phyloP scores from a whole-genome alignment of 1,140 invertebrate genomes.

The Penaeus japonicus region DNA sequence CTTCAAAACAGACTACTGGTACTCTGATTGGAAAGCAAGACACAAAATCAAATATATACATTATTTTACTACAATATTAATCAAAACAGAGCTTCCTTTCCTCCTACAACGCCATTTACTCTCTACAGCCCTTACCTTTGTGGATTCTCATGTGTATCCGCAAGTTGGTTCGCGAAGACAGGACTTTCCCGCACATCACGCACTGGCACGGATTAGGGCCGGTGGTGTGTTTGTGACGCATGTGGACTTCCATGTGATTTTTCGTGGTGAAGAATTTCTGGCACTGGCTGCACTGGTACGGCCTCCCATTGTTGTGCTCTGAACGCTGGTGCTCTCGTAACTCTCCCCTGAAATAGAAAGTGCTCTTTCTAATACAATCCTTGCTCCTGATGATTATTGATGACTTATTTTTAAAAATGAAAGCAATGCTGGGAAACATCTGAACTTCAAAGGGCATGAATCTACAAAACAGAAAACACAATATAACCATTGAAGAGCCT shows the following conservation, averaged over 20 bases:
- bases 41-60: not conserved
- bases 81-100: not conserved
- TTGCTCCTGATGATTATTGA: no score
- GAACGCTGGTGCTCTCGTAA: conserved; percentile 32
- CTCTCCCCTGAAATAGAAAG: conserved; percentile 16
- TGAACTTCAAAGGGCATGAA: no score
- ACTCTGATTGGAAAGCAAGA: no score
- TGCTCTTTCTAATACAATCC: no score
- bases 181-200: conserved; percentile 39
- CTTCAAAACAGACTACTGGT: no score
- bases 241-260: conserved; percentile 47
- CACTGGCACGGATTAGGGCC: conserved; percentile 46
- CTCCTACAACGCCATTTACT: not conserved
- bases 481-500: no score
- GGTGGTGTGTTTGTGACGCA: conserved; percentile 32
- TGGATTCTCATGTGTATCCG: conserved; percentile 47
- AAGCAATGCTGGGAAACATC: no score
- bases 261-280: conserved; percentile 51
- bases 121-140: conserved; percentile 20
- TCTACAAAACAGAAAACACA: no score
- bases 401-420: no score
- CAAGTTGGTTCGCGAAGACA: conserved; percentile 40
- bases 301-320: conserved; percentile 48
- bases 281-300: conserved; percentile 44
- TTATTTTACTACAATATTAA: no score